These are phyloP conservation scores for Matsumyia berberina DNA, from an alignment of 2,888 invertebrate species.

Conservation along the genomic window DNA sequence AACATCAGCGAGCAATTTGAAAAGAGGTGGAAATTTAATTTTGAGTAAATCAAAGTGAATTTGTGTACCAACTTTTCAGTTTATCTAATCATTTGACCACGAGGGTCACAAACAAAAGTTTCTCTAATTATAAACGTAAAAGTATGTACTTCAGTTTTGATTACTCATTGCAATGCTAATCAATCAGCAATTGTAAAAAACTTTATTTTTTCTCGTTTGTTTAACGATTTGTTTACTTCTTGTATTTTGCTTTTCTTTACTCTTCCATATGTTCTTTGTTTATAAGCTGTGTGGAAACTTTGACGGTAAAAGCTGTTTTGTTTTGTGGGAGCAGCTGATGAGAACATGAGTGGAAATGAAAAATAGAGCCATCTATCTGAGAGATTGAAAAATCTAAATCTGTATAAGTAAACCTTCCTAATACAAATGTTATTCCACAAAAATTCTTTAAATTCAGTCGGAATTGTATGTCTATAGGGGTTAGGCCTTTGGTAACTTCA, in stretches of 20 bases:
- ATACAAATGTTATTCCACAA: no score
- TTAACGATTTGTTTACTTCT: slow-evolving; percentile 62
- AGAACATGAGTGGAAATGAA: neutral
- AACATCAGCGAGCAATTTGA: slow-evolving; percentile 45
- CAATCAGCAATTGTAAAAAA: slow-evolving; percentile 16
- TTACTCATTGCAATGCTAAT: slow-evolving; percentile 40
- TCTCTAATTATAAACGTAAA: slow-evolving; percentile 15
- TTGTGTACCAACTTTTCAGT: neutral
- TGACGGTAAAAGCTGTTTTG: slow-evolving; percentile 8
- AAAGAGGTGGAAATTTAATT: slow-evolving; percentile 20
- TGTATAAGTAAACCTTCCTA: no score
- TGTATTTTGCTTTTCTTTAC: neutral
- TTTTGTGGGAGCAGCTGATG: slow-evolving; percentile 40
- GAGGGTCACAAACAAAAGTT: neutral
- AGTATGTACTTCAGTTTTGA: slow-evolving; percentile 9
- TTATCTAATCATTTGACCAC: slow-evolving; percentile 16
- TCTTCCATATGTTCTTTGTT: slow-evolving; percentile 56
- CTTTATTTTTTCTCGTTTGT: slow-evolving; percentile 1
- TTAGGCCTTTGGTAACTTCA: no score
- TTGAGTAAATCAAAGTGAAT: slow-evolving; percentile 13
- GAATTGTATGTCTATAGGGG: no score
- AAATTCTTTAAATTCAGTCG: no score
- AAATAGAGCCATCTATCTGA: slow-evolving; percentile 3
- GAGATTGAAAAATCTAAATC: neutral
- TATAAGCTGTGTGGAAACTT: slow-evolving; percentile 35